A percentile compares a stretch with the other conserved stretches of the same genome.
Evolutionary conservation across 2,113 vertebrate genomes (phyloP).

Genomic region (Chascanopsetta lugubris): DNA sequence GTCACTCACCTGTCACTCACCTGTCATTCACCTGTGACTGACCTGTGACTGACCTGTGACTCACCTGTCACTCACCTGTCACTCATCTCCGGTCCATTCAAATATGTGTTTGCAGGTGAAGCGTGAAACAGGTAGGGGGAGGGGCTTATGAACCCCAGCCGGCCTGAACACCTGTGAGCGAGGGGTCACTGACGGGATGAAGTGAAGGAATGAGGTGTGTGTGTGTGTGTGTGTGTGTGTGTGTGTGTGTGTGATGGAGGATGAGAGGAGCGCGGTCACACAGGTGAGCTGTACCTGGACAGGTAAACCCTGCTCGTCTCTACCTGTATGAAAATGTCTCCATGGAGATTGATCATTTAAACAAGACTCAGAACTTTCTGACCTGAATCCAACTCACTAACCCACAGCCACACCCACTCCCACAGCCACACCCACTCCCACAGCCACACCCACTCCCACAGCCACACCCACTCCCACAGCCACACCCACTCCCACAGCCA

Average conservation of each 20-base stretch:
- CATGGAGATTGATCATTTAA: slow-evolving; percentile 42
- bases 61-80: no score
- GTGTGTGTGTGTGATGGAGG: not conserved
- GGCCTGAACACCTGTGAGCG: slow-evolving; percentile 75
- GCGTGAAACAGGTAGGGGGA: slow-evolving; percentile 59
- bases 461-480: no score
- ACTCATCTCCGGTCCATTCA: slow-evolving; percentile 69
- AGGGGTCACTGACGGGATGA: slow-evolving; percentile 30
- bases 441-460: no score
- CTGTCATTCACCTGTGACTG: no score
- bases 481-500: no score
- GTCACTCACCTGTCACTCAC: no score
- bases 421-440: no score
- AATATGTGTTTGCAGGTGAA: slow-evolving; percentile 76
- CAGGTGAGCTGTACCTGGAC: slow-evolving; percentile 17
- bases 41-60: no score
- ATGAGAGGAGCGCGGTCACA: not conserved
- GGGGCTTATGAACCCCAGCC: slow-evolving; percentile 53
- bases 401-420: no score
- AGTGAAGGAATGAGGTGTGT: slow-evolving; percentile 33
- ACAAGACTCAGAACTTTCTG: no score
- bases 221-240: not conserved
- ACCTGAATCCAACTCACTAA: no score
- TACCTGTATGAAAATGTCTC: slow-evolving; percentile 41
- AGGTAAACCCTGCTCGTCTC: slow-evolving; percentile 8